Conservation (phyloP, 2,113 vertebrate species). For the Delphinapterus leucas region DNA sequence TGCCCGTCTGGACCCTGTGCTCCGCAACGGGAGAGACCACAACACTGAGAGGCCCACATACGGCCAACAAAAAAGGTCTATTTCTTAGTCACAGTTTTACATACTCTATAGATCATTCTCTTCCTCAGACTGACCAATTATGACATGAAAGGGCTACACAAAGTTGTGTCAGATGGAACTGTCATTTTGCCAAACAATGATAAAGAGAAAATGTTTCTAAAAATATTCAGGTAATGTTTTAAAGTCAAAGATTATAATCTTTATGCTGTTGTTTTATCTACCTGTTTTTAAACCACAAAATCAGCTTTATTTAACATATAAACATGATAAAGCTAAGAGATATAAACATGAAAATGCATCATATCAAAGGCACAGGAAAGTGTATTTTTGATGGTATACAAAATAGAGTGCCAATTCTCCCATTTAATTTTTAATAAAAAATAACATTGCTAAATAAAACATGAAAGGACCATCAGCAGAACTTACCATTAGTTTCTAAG, state of each 20-base stretch:
- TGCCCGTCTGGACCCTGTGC: no score
- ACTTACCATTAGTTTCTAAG: not conserved
- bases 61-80: not conserved
- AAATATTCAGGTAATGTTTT: slow-evolving; percentile 14
- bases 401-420: not conserved
- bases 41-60: no score
- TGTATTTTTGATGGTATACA: not conserved
- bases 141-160: not conserved
- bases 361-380: not conserved
- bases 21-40: no score
- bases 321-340: not conserved
- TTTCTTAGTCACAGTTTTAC: not conserved
- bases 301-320: not conserved
- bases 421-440: not conserved
- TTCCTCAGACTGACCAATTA: slow-evolving; percentile 14
- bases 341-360: not conserved
- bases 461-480: not conserved
- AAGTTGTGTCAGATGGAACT: not conserved
- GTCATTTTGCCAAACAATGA: not conserved
- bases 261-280: not conserved
- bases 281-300: not conserved
- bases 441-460: not conserved
- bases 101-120: not conserved
- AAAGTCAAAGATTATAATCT: slow-evolving; percentile 9
- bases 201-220: slow-evolving; percentile 24